Base-by-base conservation (phyloP, 2,113 vertebrate genomes). In the Apus apus region DNA sequence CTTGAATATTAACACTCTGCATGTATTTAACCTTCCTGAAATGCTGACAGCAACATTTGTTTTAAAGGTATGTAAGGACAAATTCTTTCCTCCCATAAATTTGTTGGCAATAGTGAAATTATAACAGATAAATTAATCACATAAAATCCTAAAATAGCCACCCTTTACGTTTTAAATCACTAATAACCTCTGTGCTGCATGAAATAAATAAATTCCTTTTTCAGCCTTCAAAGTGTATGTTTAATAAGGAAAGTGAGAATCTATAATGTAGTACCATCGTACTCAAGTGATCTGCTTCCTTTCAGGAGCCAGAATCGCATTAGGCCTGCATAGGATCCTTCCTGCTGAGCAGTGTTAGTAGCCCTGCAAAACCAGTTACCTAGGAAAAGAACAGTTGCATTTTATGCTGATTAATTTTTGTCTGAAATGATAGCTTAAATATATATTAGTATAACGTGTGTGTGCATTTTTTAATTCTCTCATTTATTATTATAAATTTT, bases 131-230 rank as follows among this genome's bases (percentile, higher is more conserved):
- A 87, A 85, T 79, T 68, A 1, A 13, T 94, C 85, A 83, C 0
- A 0, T 64, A 93, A 88, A 86, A 87, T 70, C 74, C 58, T 51
- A 79, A 95, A 96, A 80, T 79, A 91, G 71, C 30, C 45, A 62
- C 23, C 32, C 8, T 64, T 65, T 58, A 50, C 74, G 54, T 77
- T 45, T 64, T 91, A 85, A 91, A 74, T 90, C 71, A 36, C 72
- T 85, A 84, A 80, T 86, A 77, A 91, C 56, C 48, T 88, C 68
- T 76, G 60, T 81, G 32, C 60, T 77, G 38, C 48, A 38, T 64
- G 67, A 86, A 91, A 88, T 76, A 96, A 96, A 95, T 91, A 93
- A 80, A 91, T 71, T 43, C 60, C 34, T n/a, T 84, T 88, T 91
- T 62, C 76, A 95, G 1, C 68, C 32, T 90, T 86, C 53, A 68